phyloP scores from a whole-genome alignment of 1,140 invertebrate genomes.

The Cydia pomonella region DNA sequence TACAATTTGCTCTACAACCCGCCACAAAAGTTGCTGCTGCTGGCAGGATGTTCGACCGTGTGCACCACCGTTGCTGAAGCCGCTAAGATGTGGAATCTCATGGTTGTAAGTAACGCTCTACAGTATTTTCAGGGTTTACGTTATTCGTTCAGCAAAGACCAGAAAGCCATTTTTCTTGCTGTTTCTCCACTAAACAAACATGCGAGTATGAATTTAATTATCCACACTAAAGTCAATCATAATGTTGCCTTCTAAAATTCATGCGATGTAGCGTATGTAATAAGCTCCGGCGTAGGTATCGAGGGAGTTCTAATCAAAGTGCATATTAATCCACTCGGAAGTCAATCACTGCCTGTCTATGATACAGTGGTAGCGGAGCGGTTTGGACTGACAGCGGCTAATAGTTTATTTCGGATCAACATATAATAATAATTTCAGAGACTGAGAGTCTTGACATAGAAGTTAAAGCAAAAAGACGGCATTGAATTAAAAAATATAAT shows the following conservation, averaged over 20 bases:
- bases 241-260: too few relatives aligned
- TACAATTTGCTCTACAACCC: constrained; percentile 98
- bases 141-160: not conserved
- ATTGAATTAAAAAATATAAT: too few relatives aligned
- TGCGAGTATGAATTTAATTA: too few relatives aligned
- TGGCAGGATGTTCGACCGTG: constrained; percentile 99
- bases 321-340: not conserved
- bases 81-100: constrained; percentile 99
- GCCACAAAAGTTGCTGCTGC: constrained; percentile 96
- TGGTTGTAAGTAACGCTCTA: constrained; percentile 90
- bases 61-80: constrained; percentile 99
- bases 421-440: too few relatives aligned
- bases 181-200: not conserved
- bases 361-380: not conserved
- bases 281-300: too few relatives aligned
- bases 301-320: not conserved
- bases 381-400: not conserved
- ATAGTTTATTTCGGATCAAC: too few relatives aligned
- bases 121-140: not conserved
- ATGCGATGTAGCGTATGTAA: too few relatives aligned
- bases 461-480: too few relatives aligned
- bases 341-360: constrained; percentile 5
- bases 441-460: too few relatives aligned
- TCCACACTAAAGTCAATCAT: too few relatives aligned
- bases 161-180: not conserved